Evolutionary conservation across 2,113 vertebrate species (phyloP).

Genomic region (Lepisosteus osseus): DNA sequence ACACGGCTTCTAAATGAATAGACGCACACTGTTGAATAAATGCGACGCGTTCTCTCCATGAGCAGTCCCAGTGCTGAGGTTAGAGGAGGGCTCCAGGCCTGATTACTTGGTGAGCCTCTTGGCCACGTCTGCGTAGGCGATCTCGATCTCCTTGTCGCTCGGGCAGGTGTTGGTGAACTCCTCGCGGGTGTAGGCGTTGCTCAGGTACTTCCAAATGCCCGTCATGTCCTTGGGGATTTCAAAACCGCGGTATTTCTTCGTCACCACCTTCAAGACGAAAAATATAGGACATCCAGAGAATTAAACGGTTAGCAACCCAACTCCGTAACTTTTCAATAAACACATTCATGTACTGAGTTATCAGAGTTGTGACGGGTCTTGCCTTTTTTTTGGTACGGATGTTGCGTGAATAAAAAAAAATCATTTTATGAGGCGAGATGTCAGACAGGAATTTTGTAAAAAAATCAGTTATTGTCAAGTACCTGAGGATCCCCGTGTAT

Average conservation of each 20-base stretch:
- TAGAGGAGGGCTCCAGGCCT: background rate
- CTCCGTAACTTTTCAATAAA: too few species aligned
- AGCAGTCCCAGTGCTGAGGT: conserved; percentile 39
- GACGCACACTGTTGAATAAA: conserved; percentile 10
- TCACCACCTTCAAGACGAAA: conserved; percentile 81
- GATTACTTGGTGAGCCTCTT: conserved; percentile 92
- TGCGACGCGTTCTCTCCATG: background rate
- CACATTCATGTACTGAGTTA: too few species aligned
- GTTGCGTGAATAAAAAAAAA: too few species aligned
- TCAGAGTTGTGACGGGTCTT: too few species aligned
- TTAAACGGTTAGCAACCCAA: too few species aligned
- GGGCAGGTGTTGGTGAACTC: conserved; percentile 99
- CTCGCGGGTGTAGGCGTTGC: conserved; percentile 84
- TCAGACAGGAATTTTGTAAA: too few species aligned
- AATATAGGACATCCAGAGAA: background rate
- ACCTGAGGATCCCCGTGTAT: too few species aligned
- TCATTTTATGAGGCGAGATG: too few species aligned
- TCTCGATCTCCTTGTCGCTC: conserved; percentile 93
- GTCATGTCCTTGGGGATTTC: conserved; percentile 92
- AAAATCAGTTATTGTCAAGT: too few species aligned
- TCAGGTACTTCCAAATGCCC: conserved; percentile 92
- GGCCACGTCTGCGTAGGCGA: conserved; percentile 93
- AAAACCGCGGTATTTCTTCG: conserved; percentile 93
- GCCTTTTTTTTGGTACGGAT: too few species aligned
- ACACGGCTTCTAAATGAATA: conserved; percentile 35